These are phyloP conservation scores for Glossophaga mutica DNA, from an alignment of 2,797 vertebrate species.

Conservation along the genomic window DNA sequence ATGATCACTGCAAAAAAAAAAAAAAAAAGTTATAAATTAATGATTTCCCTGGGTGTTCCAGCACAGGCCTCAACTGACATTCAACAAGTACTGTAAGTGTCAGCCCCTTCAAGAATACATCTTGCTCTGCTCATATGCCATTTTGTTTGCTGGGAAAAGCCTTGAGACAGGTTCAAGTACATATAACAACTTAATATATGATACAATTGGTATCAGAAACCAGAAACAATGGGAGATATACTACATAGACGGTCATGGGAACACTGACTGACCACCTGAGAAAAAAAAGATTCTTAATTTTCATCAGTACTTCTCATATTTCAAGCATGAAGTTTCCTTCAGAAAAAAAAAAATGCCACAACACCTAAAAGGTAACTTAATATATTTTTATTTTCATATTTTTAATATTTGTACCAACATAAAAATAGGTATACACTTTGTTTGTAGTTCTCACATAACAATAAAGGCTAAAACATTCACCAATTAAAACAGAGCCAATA, in stretches of 20 bases:
- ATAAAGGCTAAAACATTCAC: constrained; percentile 49
- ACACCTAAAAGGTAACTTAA: constrained; percentile 20
- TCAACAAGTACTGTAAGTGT: not conserved
- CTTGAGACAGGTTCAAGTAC: not conserved
- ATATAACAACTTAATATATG: constrained; percentile 15
- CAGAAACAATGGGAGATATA: not conserved
- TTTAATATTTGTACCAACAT: constrained; percentile 58
- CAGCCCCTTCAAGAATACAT: not conserved
- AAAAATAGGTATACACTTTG: constrained; percentile 65
- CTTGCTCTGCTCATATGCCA: not conserved
- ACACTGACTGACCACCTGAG: not conserved
- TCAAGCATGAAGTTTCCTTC: not conserved
- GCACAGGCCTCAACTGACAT: not conserved
- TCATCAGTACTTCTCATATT: constrained; percentile 7
- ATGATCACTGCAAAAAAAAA: not conserved
- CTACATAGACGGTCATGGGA: not conserved
- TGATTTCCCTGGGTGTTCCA: not conserved
- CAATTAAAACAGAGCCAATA: constrained; percentile 47
- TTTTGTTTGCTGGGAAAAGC: not conserved
- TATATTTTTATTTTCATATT: constrained; percentile 61
- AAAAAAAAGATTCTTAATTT: not conserved
- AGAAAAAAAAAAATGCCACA: not conserved
- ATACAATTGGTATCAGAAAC: not conserved
- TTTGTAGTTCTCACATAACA: constrained; percentile 34
- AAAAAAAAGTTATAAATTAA: not conserved